Percentiles rank a stretch among this genome's conserved stretches.
Conservation (phyloP, 2,888 invertebrate species). For the Gastracanthus pulcherrimus region DNA sequence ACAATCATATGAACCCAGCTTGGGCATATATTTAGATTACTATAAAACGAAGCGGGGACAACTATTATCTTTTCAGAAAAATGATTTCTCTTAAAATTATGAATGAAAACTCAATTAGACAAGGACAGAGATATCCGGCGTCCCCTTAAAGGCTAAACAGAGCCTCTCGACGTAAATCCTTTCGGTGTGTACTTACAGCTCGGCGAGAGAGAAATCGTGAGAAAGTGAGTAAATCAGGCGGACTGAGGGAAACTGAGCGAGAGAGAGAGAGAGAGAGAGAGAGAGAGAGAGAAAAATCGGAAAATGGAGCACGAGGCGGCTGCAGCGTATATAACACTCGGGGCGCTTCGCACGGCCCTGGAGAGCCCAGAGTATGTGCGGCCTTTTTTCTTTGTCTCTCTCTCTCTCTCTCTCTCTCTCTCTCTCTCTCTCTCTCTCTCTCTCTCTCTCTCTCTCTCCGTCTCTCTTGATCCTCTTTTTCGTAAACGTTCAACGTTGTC, state of each 20-base stretch:
- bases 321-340: too few relatives aligned
- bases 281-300: slow-evolving; percentile 46
- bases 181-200: not conserved
- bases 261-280: slow-evolving; percentile 29
- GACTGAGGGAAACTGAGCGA: not conserved
- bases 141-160: not conserved
- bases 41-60: too few relatives aligned
- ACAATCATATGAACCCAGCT: too few relatives aligned
- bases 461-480: slow-evolving; percentile 45
- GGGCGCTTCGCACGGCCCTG: slow-evolving; percentile 61
- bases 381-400: not conserved
- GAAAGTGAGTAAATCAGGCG: not conserved
- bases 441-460: slow-evolving; percentile 14
- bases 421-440: slow-evolving; percentile 12
- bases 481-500: slow-evolving; percentile 45
- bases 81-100: too few relatives aligned
- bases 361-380: not conserved
- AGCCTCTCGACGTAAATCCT: too few relatives aligned
- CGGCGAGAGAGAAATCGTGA: not conserved
- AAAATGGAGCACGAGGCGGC: slow-evolving; percentile 58
- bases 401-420: not conserved
- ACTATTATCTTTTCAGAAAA: too few relatives aligned
- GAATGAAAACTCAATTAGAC: too few relatives aligned
- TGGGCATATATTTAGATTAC: too few relatives aligned
- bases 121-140: too few relatives aligned